A percentile compares a stretch with the other conserved stretches of the same genome.
These are phyloP conservation scores for Galendromus occidentalis DNA, from an alignment of 1,140 invertebrate genomes.

Conservation along the genomic window DNA sequence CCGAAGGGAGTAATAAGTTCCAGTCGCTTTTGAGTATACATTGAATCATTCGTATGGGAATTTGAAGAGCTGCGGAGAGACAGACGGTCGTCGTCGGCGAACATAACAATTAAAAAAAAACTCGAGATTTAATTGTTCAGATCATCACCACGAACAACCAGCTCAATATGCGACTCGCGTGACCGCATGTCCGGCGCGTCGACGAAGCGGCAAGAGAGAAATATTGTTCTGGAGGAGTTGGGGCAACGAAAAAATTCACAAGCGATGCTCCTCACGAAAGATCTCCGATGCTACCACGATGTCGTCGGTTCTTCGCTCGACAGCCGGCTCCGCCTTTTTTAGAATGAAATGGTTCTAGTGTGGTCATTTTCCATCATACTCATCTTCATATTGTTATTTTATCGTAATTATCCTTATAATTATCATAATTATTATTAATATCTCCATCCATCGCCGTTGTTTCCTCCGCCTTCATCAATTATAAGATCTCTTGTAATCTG, in stretches of 20 bases:
- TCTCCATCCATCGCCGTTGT: background rate
- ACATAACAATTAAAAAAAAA: too few species aligned
- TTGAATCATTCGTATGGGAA: too few species aligned
- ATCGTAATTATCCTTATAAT: constrained; percentile 1
- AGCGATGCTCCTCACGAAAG: background rate
- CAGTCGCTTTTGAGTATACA: too few species aligned
- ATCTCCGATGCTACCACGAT: background rate
- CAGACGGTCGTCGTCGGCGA: too few species aligned
- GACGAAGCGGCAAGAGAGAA: too few species aligned
- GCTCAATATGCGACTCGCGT: too few species aligned
- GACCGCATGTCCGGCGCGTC: too few species aligned
- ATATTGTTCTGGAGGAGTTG: too few species aligned
- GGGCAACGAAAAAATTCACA: background rate
- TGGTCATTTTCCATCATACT: background rate
- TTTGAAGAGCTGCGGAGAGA: too few species aligned
- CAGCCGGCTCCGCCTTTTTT: background rate
- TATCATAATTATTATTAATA: constrained; percentile 1
- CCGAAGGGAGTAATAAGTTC: too few species aligned
- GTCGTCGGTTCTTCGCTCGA: background rate
- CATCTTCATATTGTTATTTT: background rate
- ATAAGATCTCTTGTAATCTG: background rate
- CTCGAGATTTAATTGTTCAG: too few species aligned
- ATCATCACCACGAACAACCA: too few species aligned
- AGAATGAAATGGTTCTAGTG: background rate
- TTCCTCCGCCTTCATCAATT: background rate